Conservation (phyloP, 2,797 vertebrate species). For the Notamacropus eugenii region DNA sequence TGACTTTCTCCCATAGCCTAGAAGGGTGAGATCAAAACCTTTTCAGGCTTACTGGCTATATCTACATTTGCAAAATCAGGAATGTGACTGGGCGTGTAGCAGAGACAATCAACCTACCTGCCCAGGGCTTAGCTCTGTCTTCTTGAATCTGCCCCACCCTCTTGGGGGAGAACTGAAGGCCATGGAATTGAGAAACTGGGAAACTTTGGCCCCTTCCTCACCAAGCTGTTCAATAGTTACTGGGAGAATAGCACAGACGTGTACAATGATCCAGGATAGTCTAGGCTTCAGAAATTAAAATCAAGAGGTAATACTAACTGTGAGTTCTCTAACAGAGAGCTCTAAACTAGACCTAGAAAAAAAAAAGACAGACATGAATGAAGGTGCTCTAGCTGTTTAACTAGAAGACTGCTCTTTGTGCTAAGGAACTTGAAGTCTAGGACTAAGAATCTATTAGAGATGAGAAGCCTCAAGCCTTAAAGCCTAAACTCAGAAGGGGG, state of each 20-base stretch:
- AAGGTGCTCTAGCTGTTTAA: no score
- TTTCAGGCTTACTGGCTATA: background rate
- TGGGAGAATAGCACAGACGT: no score
- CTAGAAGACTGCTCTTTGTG: background rate
- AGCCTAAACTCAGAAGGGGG: background rate
- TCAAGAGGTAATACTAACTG: background rate
- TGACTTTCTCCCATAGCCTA: background rate
- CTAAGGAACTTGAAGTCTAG: background rate
- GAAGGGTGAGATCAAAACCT: background rate
- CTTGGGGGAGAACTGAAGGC: no score
- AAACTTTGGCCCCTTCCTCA: no score
- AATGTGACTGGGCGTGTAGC: background rate
- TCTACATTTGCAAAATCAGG: background rate
- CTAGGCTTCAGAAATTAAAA: background rate
- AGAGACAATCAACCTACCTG: background rate
- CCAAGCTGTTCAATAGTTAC: background rate
- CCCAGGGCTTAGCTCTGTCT: background rate
- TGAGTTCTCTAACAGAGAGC: background rate
- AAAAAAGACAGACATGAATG: background rate
- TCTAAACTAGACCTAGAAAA: background rate
- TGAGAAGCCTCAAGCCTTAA: background rate
- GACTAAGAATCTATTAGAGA: background rate
- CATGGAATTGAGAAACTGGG: background rate
- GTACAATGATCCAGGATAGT: background rate
- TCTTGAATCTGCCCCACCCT: background rate